phyloP scores from a whole-genome alignment of 2,113 vertebrate genomes.

The Pygoscelis antarcticus region DNA sequence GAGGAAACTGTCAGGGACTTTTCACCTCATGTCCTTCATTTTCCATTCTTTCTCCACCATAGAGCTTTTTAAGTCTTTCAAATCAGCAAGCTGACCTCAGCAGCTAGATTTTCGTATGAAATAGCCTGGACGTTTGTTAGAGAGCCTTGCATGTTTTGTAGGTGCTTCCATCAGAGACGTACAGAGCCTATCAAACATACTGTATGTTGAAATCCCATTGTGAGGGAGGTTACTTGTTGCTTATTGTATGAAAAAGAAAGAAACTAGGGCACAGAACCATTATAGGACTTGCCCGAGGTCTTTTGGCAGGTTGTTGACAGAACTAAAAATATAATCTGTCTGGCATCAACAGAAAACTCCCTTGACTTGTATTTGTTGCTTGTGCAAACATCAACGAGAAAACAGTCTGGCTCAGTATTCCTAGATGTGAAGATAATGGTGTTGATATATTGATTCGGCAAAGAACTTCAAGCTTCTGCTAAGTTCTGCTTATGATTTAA shows the following conservation, averaged over 20 bases:
- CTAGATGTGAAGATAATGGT: neutral
- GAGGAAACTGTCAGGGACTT: slow-evolving; percentile 32
- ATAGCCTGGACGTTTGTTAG: neutral
- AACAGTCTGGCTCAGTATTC: neutral
- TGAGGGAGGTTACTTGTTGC: neutral
- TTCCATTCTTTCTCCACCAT: neutral
- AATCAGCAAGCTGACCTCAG: neutral
- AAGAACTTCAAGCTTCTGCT: slow-evolving; percentile 5
- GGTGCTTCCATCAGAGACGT: neutral
- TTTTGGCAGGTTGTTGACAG: slow-evolving; percentile 20
- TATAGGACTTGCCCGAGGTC: neutral
- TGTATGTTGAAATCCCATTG: neutral
- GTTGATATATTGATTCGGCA: slow-evolving; percentile 11
- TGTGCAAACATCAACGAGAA: neutral
- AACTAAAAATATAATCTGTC: neutral
- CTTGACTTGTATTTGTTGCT: slow-evolving; percentile 4
- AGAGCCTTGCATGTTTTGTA: neutral
- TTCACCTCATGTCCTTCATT: neutral
- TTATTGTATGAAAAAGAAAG: neutral
- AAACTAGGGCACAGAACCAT: neutral
- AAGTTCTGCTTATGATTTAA: neutral
- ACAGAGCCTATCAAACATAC: neutral
- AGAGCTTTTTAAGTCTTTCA: neutral
- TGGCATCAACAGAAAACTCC: slow-evolving; percentile 20
- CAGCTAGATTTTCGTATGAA: neutral